These are phyloP conservation scores for Frankliniella intonsa DNA, from an alignment of 2,888 invertebrate species.

Conservation along the genomic window DNA sequence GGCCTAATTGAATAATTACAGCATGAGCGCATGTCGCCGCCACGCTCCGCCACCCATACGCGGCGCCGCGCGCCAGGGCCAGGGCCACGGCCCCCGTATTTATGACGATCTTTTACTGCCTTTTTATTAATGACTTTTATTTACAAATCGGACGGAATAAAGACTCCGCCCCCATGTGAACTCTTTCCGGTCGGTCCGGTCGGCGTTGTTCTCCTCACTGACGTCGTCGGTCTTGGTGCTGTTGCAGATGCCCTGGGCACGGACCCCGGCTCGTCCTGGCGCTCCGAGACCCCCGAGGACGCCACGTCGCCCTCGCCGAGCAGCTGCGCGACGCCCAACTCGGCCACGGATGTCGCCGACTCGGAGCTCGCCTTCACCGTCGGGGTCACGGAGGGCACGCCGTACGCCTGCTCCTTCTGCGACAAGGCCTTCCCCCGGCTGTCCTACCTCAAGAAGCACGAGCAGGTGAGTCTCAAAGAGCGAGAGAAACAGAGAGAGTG, in stretches of 20 bases:
- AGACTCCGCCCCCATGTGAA: neutral
- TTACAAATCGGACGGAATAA: constrained; percentile 5
- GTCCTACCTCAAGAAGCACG: constrained; percentile 84
- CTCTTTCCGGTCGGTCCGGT: neutral
- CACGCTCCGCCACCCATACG: constrained; percentile 11
- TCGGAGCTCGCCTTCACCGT: constrained; percentile 58
- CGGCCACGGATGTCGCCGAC: constrained; percentile 60
- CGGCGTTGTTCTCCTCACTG: neutral
- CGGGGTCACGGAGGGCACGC: constrained; percentile 68
- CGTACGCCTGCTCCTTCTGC: constrained; percentile 88
- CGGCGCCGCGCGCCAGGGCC: neutral
- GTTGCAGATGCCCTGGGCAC: constrained; percentile 62
- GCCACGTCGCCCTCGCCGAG: constrained; percentile 56
- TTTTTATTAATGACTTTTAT: constrained; percentile 24
- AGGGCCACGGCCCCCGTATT: neutral
- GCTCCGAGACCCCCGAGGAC: constrained; percentile 58
- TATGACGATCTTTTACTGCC: constrained; percentile 1
- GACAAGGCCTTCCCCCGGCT: constrained; percentile 84
- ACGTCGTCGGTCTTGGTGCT: neutral
- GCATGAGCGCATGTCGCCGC: constrained; percentile 10
- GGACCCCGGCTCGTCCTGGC: constrained; percentile 62
- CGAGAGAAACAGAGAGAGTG: neutral
- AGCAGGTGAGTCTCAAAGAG: constrained; percentile 63
- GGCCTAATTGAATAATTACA: constrained; percentile 20
- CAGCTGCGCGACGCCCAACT: constrained; percentile 61